Conservation (phyloP, 2,797 vertebrate genomes). For the Malacoctenus gilli region DNA sequence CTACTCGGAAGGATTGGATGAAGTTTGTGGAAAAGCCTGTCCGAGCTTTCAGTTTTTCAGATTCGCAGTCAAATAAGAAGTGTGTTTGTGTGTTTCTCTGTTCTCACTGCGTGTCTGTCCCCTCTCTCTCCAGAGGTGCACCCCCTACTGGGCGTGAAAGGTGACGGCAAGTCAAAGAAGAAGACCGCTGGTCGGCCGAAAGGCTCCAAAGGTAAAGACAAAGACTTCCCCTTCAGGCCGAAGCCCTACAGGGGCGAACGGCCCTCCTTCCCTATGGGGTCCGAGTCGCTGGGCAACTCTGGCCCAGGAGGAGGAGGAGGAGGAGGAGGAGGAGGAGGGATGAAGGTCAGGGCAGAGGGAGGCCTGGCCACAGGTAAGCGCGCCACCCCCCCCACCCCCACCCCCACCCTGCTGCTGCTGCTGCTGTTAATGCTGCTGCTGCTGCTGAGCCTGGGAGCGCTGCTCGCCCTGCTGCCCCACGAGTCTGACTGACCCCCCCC, state of each 20-base stretch:
- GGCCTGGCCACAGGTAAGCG: conserved; percentile 95
- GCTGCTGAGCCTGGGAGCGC: conserved; percentile 66
- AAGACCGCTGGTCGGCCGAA: conserved; percentile 98
- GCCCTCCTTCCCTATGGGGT: conserved; percentile 88
- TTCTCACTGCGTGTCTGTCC: not conserved
- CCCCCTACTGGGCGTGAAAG: conserved; percentile 96
- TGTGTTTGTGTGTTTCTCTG: too few species aligned
- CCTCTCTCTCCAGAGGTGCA: conserved; percentile 87
- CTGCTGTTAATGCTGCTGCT: conserved; percentile 63
- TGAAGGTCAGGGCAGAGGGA: conserved; percentile 96
- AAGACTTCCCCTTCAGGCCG: conserved; percentile 98
- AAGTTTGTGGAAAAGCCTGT: too few species aligned
- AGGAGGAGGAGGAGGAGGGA: conserved; percentile 90
- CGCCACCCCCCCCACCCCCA: conserved; percentile 61
- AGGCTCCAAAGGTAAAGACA: conserved; percentile 99
- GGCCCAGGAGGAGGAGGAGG: conserved; percentile 77
- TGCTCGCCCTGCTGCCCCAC: conserved; percentile 58
- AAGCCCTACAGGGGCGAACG: conserved; percentile 97
- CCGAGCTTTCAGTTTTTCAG: too few species aligned
- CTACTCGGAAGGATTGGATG: too few species aligned
- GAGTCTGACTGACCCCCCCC: conserved; percentile 54
- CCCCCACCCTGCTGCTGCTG: conserved; percentile 31
- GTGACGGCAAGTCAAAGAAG: conserved; percentile 99
- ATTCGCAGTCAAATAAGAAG: too few species aligned
- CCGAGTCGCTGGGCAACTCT: conserved; percentile 85